A percentile compares a stretch with the other conserved stretches of the same genome.
Conservation (phyloP, 2,888 invertebrate genomes). For the Platerodrilus igneus region DNA sequence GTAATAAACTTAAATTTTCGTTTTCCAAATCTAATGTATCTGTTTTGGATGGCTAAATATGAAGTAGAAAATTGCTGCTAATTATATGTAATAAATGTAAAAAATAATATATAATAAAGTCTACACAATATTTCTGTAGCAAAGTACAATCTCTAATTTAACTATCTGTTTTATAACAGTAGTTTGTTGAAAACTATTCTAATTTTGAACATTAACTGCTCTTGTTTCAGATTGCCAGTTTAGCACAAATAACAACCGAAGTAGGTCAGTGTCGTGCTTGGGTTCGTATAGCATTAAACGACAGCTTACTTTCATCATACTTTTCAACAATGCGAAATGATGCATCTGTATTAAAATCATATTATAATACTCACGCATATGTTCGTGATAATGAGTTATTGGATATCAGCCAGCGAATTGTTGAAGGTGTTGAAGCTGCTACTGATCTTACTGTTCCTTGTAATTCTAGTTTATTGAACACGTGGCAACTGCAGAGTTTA, state of each 20-base stretch:
- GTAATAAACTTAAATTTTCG: too few species aligned
- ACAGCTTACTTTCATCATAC: conserved; percentile 82
- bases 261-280: conserved; percentile 89
- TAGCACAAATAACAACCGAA: conserved; percentile 81
- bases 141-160: too few species aligned
- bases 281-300: conserved; percentile 85
- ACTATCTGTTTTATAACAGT: background rate
- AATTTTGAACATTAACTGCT: background rate
- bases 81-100: too few species aligned
- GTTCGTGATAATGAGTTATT: conserved; percentile 77
- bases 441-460: conserved; percentile 70
- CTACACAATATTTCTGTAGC: too few species aligned
- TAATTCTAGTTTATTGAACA: conserved; percentile 83
- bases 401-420: conserved; percentile 69
- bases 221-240: conserved; percentile 57
- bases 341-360: conserved; percentile 70
- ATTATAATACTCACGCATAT: conserved; percentile 77
- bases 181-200: background rate
- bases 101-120: too few species aligned
- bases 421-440: conserved; percentile 72
- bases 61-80: too few species aligned
- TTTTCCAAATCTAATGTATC: too few species aligned
- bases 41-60: too few species aligned
- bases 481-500: conserved; percentile 81
- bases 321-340: conserved; percentile 76